phyloP scores from a whole-genome alignment of 1,140 invertebrate species.

The Drosophila asahinai region DNA sequence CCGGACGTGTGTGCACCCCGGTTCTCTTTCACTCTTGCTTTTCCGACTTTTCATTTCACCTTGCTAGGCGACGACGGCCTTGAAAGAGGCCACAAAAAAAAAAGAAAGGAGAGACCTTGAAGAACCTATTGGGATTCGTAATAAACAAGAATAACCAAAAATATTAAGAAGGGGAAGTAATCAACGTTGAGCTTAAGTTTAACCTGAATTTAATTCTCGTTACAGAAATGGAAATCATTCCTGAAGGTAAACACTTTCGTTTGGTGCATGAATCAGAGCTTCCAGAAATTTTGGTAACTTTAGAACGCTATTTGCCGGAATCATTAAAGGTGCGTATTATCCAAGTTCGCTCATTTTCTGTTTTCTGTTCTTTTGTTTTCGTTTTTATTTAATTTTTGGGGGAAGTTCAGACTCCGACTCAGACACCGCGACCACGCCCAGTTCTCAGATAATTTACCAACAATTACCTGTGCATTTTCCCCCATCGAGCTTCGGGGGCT shows the following conservation, averaged over 20 bases:
- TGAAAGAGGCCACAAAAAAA: conserved; percentile 49
- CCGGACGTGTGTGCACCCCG: conserved; percentile 29
- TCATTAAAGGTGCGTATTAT: conserved; percentile 89
- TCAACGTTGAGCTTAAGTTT: conserved; percentile 10
- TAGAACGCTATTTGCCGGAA: conserved; percentile 91
- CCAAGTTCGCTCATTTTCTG: not conserved
- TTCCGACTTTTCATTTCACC: conserved; percentile 22
- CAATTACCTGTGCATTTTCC: conserved; percentile 56
- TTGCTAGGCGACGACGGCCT: conserved; percentile 48
- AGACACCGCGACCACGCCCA: conserved; percentile 49
- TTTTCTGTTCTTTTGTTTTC: conserved; percentile 8
- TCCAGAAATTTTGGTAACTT: conserved; percentile 90
- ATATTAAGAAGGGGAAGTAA: not conserved
- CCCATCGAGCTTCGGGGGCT: not conserved
- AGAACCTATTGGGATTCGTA: conserved; percentile 11
- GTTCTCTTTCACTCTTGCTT: conserved; percentile 26
- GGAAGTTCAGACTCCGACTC: conserved; percentile 12
- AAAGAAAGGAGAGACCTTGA: conserved; percentile 50
- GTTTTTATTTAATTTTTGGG: not conserved
- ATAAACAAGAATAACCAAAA: conserved; percentile 25
- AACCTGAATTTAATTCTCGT: conserved; percentile 57
- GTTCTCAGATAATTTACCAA: conserved; percentile 61
- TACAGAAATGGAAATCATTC: conserved; percentile 92
- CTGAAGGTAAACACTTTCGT: conserved; percentile 93
- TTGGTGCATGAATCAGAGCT: conserved; percentile 92